Conservation (phyloP, 1,140 invertebrate genomes). For the Cepaea nemoralis region DNA sequence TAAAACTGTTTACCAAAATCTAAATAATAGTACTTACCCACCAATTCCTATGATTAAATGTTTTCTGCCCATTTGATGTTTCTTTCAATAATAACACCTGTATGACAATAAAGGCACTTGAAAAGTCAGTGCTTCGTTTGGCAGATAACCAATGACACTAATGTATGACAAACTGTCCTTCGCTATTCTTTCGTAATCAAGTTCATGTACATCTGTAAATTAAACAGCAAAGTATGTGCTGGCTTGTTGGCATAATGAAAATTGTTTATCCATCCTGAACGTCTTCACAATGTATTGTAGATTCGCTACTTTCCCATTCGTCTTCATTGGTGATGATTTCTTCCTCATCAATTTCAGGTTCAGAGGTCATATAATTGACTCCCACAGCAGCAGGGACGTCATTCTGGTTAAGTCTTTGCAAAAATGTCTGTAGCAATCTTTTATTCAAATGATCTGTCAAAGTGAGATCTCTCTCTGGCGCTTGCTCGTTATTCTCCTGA, state of each 20-base stretch:
- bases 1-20: too few species aligned
- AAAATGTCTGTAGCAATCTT: slow-evolving; percentile 6
- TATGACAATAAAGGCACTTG: neutral
- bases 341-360: neutral
- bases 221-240: neutral
- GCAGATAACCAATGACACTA: neutral
- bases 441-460: slow-evolving; percentile 10
- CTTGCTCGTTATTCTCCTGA: neutral
- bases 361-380: neutral
- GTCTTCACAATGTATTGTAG: neutral
- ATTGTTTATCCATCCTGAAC: neutral
- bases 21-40: slow-evolving; percentile 26
- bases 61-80: slow-evolving; percentile 2
- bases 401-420: slow-evolving; percentile 14
- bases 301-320: neutral
- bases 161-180: neutral
- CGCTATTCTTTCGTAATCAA: neutral
- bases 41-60: slow-evolving; percentile 22
- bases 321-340: neutral
- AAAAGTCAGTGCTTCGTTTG: neutral
- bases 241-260: neutral
- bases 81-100: neutral
- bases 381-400: neutral
- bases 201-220: neutral
- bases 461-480: slow-evolving; percentile 15